Evolutionary conservation across 1,140 invertebrate species (phyloP), one percentile per base, ranked within the genome.

Genomic region (Elymnias hypermnestra): DNA sequence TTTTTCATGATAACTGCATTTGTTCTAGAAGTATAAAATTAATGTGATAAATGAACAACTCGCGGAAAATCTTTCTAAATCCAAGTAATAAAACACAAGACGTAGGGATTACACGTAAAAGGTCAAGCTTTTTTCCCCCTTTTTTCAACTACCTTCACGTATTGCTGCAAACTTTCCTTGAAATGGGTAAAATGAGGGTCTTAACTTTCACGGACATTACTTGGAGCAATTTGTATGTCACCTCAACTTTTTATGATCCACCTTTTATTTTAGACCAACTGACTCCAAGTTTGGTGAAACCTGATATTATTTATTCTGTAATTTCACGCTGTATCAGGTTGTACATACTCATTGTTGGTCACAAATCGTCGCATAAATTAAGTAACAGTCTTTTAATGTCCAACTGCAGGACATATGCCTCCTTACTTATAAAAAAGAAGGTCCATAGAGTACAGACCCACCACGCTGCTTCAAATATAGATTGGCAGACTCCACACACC

Each of bases 141-240:
- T 37, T 29, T n/a, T n/a, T n/a, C n/a, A 26, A 19, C 18, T 39
- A 39, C 33, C 17, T 46, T 26, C 25, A 47, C 36, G 26, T 47
- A 28, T 47, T 36, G 26, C 25, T 23, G 14, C 29, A 15, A 53
- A 47, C 12, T 53, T 53, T 41, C 38, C 41, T 39, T 47, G 43
- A 53, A 47, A 53, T 41, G 43, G 50, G 50, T 53, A 17, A 41
- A 41, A 33, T 41, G 19, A 39, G 18, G 25, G 18, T 17, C 17
- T 23, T 39, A 40, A 29, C 28, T 39, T 37, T 8, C 18, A 23
- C 29, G 41, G 38, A 33, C 47, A n/a, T 42, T 41, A 44, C 31
- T 39, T 12, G 23, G 25, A 44, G 38, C 51, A 18, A 15, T 53
- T 47, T 47, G 4, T 42, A 33, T 45, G 23, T 29, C 36, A 40